Evolutionary conservation across 2,113 vertebrate species (phyloP).

Genomic region (Rostratula benghalensis): DNA sequence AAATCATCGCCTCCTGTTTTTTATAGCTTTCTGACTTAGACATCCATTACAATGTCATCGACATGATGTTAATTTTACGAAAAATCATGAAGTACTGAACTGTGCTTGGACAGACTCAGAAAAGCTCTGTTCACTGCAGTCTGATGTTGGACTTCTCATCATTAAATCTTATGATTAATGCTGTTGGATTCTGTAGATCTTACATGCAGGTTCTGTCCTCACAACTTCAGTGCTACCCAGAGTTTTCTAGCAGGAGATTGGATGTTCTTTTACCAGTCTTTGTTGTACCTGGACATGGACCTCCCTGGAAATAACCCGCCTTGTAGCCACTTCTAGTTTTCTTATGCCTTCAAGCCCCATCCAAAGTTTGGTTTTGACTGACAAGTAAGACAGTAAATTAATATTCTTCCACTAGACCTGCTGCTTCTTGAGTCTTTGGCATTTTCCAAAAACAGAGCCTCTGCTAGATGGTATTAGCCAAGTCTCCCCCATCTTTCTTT

Average conservation of each 20-base stretch:
- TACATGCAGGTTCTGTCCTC: not conserved
- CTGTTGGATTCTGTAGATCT: not conserved
- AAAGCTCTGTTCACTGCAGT: not conserved
- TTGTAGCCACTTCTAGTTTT: not conserved
- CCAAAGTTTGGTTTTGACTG: not conserved
- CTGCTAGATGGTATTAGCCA: not conserved
- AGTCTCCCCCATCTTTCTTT: not conserved
- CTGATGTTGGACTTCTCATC: not conserved
- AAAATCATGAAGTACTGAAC: not conserved
- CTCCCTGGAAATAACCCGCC: not conserved
- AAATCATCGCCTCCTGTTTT: not conserved
- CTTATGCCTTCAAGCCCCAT: not conserved
- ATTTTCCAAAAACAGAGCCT: not conserved
- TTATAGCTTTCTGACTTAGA: not conserved
- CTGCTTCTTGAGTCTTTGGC: not conserved
- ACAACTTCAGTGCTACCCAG: not conserved
- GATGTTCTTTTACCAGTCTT: not conserved
- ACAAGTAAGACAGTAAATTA: not conserved
- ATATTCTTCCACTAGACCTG: not conserved
- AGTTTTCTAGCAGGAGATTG: not conserved
- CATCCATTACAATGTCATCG: not conserved
- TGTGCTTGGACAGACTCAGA: not conserved
- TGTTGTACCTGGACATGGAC: not conserved
- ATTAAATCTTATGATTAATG: not conserved
- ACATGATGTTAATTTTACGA: not conserved